Evolutionary conservation across 2,888 invertebrate genomes (phyloP).

Genomic region (Mesodorylaimus sp.): DNA sequence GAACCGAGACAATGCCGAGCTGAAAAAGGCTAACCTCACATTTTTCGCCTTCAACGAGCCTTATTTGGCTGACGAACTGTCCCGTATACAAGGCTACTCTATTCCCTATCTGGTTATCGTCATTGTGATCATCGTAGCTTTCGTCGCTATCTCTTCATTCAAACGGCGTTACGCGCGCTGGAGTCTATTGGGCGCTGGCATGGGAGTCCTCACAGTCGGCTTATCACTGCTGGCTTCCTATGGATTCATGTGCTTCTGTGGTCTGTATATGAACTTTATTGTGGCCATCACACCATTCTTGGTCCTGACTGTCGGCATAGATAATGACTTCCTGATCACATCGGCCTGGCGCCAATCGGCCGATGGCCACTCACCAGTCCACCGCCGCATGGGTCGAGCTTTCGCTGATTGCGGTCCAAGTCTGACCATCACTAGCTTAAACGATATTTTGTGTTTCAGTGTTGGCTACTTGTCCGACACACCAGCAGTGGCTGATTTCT

Average conservation of each 20-base stretch:
- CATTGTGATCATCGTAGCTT: too few species aligned
- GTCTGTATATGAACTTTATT: not conserved
- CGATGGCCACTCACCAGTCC: slow-evolving; percentile 41
- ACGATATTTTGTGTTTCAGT: not conserved
- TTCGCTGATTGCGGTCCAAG: slow-evolving; percentile 81
- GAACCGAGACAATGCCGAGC: too few species aligned
- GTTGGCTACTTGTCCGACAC: slow-evolving; percentile 35
- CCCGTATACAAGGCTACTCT: not conserved
- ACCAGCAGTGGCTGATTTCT: slow-evolving; percentile 81
- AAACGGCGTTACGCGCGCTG: too few species aligned
- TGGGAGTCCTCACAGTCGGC: too few species aligned
- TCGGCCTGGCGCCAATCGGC: slow-evolving; percentile 79
- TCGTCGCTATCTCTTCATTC: too few species aligned
- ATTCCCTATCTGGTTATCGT: slow-evolving; percentile 16
- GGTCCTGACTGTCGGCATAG: slow-evolving; percentile 49
- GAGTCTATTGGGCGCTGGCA: too few species aligned
- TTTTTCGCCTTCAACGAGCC: not conserved
- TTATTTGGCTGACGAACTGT: not conserved
- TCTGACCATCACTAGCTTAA: slow-evolving; percentile 71
- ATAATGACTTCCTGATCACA: slow-evolving; percentile 85
- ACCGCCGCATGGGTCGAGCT: slow-evolving; percentile 66
- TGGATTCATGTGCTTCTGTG: not conserved
- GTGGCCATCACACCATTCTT: not conserved
- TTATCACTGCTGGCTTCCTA: not conserved
- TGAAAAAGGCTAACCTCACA: not conserved